Percentiles rank a stretch among this genome's conserved stretches.
Conservation (phyloP, 2,113 vertebrate species). For the Aldabrachelys gigantea region DNA sequence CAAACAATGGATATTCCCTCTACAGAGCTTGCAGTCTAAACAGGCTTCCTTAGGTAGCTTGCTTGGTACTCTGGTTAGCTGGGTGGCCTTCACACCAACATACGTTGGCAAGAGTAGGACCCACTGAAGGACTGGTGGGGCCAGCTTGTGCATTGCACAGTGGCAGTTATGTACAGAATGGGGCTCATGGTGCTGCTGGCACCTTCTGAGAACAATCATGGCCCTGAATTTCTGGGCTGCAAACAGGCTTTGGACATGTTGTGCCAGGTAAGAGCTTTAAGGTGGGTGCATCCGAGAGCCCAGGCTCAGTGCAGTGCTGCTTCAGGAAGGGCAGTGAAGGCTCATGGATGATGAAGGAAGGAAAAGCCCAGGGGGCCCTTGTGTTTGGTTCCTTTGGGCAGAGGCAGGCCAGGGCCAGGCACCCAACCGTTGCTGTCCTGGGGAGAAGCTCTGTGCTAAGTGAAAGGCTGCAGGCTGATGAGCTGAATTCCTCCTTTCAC, state of each 20-base stretch:
- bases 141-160: not conserved
- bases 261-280: not conserved
- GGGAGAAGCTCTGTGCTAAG: no score
- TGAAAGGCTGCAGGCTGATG: no score
- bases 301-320: fast-evolving
- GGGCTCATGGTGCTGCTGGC: not conserved
- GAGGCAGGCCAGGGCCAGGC: no score
- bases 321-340: not conserved
- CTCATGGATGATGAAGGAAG: not conserved
- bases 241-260: no score
- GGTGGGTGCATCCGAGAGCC: not conserved
- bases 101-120: not conserved
- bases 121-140: not conserved
- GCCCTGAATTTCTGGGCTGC: no score
- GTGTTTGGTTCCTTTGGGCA: not conserved
- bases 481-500: not conserved
- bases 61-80: no score
- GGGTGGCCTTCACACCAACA: not conserved
- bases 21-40: no score
- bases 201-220: not conserved
- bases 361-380: not conserved
- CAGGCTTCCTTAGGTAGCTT: no score
- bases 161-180: not conserved
- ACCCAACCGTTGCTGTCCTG: no score
- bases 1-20: not conserved